phyloP scores from a whole-genome alignment of 1,140 invertebrate genomes.

The Neotoxoptera formosana region DNA sequence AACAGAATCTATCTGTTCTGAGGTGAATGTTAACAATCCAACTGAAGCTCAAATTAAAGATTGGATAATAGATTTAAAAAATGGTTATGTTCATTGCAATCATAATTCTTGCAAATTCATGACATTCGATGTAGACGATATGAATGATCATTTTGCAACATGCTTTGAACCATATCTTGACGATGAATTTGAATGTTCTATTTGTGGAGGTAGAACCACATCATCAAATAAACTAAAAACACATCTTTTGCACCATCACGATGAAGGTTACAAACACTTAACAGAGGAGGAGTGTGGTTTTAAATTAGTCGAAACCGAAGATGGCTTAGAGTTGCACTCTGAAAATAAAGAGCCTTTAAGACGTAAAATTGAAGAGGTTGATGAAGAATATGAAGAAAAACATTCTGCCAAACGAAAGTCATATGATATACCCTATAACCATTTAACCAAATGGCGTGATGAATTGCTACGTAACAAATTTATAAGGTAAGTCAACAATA shows the following conservation, averaged over 20 bases:
- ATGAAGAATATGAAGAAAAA: constrained; percentile 53
- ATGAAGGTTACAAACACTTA: constrained; percentile 55
- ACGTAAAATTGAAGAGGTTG: constrained; percentile 38
- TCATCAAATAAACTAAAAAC: constrained; percentile 55
- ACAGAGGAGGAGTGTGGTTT: constrained; percentile 55
- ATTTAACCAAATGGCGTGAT: constrained; percentile 55
- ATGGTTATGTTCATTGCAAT: constrained; percentile 61
- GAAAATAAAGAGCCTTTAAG: constrained; percentile 43
- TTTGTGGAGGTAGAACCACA: constrained; percentile 52
- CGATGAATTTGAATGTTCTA: constrained; percentile 55
- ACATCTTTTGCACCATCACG: constrained; percentile 52
- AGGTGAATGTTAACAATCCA: constrained; percentile 50
- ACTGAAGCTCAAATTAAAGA: constrained; percentile 42
- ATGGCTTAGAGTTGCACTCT: constrained; percentile 31
- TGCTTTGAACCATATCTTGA: constrained; percentile 59
- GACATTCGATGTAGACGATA: constrained; percentile 61
- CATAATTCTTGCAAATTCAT: constrained; percentile 61
- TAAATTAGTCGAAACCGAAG: constrained; percentile 53
- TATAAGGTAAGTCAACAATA: constrained; percentile 33
- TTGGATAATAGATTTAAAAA: constrained; percentile 55
- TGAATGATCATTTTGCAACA: constrained; percentile 61
- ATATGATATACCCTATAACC: constrained; percentile 53
- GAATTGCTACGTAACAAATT: constrained; percentile 49
- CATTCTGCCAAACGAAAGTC: constrained; percentile 44
- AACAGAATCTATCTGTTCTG: constrained; percentile 43